Percentiles rank a stretch among this genome's conserved stretches.
phyloP scores from a whole-genome alignment of 1,140 invertebrate genomes.

The Thaumetopoea pityocampa region DNA sequence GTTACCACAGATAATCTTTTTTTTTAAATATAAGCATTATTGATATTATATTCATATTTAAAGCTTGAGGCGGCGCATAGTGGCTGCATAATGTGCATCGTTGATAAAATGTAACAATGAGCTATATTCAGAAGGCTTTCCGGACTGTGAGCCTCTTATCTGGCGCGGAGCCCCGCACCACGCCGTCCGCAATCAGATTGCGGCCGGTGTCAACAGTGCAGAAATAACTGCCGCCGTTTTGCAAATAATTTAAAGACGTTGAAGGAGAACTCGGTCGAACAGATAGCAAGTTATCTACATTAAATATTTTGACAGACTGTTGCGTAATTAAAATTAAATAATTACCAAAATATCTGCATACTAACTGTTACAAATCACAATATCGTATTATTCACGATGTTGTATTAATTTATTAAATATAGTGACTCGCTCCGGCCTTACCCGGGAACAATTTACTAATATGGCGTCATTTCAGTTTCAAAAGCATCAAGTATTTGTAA shows the following conservation, averaged over 20 bases:
- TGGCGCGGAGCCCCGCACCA: conserved; percentile 1
- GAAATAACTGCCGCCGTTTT: conserved; percentile 14
- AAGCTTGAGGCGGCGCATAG: conserved; percentile 2
- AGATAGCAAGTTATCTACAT: conserved; percentile 1
- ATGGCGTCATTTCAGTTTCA: too few relatives aligned
- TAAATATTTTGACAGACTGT: too few relatives aligned
- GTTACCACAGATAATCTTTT: too few relatives aligned
- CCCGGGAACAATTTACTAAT: too few relatives aligned
- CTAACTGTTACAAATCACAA: too few relatives aligned
- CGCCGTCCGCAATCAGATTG: conserved; percentile 28
- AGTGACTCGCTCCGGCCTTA: too few relatives aligned
- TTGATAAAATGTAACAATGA: conserved; percentile 18
- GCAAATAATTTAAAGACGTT: conserved; percentile 12
- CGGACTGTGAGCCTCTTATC: conserved; percentile 22
- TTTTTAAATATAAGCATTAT: conserved; percentile 2
- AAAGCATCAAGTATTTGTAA: too few relatives aligned
- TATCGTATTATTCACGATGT: too few relatives aligned
- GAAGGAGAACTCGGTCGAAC: conserved; percentile 1
- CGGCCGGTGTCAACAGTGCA: conserved; percentile 14
- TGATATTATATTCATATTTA: conserved; percentile 11
- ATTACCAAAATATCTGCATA: too few relatives aligned
- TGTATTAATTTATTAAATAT: too few relatives aligned
- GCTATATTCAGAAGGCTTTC: conserved; percentile 14
- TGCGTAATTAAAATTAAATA: too few relatives aligned
- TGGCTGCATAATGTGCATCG: conserved; percentile 16